These are phyloP conservation scores for Ceratitis capitata DNA, from an alignment of 1,140 invertebrate genomes.

Conservation along the genomic window DNA sequence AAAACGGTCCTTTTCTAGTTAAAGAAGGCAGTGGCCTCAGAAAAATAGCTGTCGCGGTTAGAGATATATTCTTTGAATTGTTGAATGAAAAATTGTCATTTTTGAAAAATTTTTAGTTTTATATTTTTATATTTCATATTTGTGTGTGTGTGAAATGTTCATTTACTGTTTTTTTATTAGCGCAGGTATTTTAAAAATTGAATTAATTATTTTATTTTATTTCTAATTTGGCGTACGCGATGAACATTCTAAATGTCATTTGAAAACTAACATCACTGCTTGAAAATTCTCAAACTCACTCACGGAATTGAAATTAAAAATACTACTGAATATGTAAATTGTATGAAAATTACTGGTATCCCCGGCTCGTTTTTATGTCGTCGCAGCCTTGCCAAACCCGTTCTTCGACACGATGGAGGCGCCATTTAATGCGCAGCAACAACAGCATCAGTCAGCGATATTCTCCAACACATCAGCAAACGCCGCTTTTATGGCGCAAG, in stretches of 20 bases:
- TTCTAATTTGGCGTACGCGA: background rate
- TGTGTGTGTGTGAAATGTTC: no score
- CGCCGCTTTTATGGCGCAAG: background rate
- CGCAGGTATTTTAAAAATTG: background rate
- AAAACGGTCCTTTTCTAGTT: no score
- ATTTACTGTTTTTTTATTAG: no score
- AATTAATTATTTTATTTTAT: background rate
- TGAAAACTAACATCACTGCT: background rate
- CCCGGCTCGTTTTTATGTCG: constrained; percentile 29
- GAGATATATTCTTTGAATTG: no score
- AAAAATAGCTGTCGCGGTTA: no score
- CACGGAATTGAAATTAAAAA: background rate
- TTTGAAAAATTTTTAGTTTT: no score
- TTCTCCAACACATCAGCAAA: background rate
- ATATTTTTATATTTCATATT: no score
- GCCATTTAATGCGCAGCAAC: background rate
- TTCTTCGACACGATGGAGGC: constrained; percentile 58
- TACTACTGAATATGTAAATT: background rate
- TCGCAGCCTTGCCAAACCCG: constrained; percentile 58
- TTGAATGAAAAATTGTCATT: no score
- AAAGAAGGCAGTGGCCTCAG: no score
- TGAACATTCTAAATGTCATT: background rate
- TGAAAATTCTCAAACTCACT: background rate
- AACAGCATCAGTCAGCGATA: background rate
- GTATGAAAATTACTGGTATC: background rate